Base-by-base conservation (phyloP, 2,888 invertebrate species). In the Pristionchus japonicus region DNA sequence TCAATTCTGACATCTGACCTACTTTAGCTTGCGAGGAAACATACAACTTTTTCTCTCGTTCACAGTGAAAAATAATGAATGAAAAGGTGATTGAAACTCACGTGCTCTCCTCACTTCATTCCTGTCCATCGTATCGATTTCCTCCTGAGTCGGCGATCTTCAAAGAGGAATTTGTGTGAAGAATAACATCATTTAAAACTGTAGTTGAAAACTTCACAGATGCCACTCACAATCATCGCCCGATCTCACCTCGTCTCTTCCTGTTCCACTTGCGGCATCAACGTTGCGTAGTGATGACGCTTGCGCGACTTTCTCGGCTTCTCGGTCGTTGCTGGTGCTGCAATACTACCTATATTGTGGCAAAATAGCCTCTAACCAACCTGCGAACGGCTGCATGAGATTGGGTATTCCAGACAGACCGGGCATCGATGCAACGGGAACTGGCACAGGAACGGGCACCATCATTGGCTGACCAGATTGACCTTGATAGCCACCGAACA, bases 41-140 rank as follows among this genome's bases (percentile, higher is more conserved):
- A n/a, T n/a, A n/a, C n/a, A n/a, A n/a, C n/a, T n/a, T n/a, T n/a
- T n/a, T n/a, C n/a, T n/a, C 11, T 43, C 43, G 6, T 11, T 43
- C 6, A 43, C 43, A 6, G 43, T 9, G 11, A 43, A 11, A 43
- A 43, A 43, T 43, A 23, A 61, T n/a, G n/a, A n/a, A 23, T 27
- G 61, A 9, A 74, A 70, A 1, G 20, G 20, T 13, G 31, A 34
- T 15, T n/a, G 2, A 7, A 57, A 85, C 85, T 85, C 64, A 85
- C 85, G 85, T 17, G 85, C 85, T 85, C 85, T 61, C 20, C 85
- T 85, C 40, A 85, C 47, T 64, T 85, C 85, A 31, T 85, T 85
- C 43, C 82, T 52, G 34, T 77, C 77, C 43, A 77, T 77, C 43
- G 43, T 40, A 43, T 77, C 77, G n/a, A 77, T 27, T 27, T 77